phyloP scores from a whole-genome alignment of 2,888 invertebrate genomes.

The Asteroscopus sphinx region DNA sequence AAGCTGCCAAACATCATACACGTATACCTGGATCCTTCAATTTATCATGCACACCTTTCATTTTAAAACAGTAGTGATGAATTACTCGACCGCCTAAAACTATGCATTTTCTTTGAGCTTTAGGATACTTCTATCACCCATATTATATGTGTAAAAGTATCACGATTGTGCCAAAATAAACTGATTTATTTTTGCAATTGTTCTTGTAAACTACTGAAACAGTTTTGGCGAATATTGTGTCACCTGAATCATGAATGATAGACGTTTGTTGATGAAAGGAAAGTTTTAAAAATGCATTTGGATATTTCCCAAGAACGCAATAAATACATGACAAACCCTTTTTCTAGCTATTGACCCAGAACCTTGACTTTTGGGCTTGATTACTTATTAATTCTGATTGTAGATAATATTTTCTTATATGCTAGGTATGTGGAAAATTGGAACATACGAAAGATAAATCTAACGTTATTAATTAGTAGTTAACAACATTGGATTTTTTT shows the following conservation, averaged over 20 bases:
- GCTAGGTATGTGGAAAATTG: too few species aligned
- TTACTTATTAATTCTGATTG: too few species aligned
- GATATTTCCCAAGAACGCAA: conserved; percentile 3
- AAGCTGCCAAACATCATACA: conserved; percentile 66
- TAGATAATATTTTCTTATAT: too few species aligned
- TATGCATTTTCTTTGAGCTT: conserved; percentile 16
- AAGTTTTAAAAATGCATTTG: not conserved
- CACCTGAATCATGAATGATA: conserved; percentile 8
- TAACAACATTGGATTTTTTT: too few species aligned
- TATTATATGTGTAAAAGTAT: not conserved
- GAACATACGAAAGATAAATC: too few species aligned
- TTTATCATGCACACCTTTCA: conserved; percentile 39
- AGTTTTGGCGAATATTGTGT: conserved; percentile 26
- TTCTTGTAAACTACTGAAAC: conserved; percentile 27
- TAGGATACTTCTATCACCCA: conserved; percentile 7
- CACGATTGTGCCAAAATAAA: conserved; percentile 27
- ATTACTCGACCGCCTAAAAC: conserved; percentile 22
- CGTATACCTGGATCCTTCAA: conserved; percentile 51
- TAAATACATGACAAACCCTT: too few species aligned
- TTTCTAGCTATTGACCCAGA: too few species aligned
- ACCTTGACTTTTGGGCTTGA: too few species aligned
- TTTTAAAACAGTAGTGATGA: conserved; percentile 13
- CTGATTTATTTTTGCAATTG: conserved; percentile 35
- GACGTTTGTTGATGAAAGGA: not conserved
- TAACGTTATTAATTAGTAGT: too few species aligned